These are phyloP conservation scores for Gasterosteus nipponicus DNA, from an alignment of 2,113 vertebrate genomes.

Conservation along the genomic window DNA sequence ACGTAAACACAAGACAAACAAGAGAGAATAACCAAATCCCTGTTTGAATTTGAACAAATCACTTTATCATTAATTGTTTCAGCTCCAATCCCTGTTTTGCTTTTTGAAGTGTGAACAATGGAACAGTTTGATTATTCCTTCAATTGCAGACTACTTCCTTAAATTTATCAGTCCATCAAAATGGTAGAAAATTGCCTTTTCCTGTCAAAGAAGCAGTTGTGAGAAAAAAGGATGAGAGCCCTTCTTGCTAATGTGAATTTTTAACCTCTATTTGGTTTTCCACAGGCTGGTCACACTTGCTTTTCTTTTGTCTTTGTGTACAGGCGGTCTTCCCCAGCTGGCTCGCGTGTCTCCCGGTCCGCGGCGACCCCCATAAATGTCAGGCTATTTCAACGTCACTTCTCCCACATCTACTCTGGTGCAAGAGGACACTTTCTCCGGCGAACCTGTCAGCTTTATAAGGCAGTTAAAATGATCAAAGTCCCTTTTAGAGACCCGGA, in stretches of 20 bases:
- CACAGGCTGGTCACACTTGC: slow-evolving; percentile 1
- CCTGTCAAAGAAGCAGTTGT: not conserved
- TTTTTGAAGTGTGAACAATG: not conserved
- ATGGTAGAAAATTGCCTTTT: not conserved
- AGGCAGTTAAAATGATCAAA: slow-evolving; percentile 76
- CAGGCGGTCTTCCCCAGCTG: slow-evolving; percentile 29
- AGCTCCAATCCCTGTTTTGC: not conserved
- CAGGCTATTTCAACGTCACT: slow-evolving; percentile 69
- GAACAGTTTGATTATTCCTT: not conserved
- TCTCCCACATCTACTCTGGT: slow-evolving; percentile 60
- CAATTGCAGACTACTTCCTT: too few species aligned
- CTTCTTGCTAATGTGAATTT: not conserved
- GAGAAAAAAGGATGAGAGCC: not conserved
- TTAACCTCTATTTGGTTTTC: slow-evolving; percentile 36
- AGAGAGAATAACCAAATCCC: not conserved
- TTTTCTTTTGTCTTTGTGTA: not conserved
- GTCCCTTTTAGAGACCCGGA: slow-evolving; percentile 62
- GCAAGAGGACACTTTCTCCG: slow-evolving; percentile 62
- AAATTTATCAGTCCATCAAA: not conserved
- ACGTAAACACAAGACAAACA: not conserved
- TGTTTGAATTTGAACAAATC: not conserved
- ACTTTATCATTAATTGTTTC: not conserved
- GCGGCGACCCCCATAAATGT: slow-evolving; percentile 72
- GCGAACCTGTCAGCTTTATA: slow-evolving; percentile 68
- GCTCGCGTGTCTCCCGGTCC: slow-evolving; percentile 50